phyloP scores from a whole-genome alignment of 2,113 vertebrate species.

The Pseudorhombus dupliciocellatus region DNA sequence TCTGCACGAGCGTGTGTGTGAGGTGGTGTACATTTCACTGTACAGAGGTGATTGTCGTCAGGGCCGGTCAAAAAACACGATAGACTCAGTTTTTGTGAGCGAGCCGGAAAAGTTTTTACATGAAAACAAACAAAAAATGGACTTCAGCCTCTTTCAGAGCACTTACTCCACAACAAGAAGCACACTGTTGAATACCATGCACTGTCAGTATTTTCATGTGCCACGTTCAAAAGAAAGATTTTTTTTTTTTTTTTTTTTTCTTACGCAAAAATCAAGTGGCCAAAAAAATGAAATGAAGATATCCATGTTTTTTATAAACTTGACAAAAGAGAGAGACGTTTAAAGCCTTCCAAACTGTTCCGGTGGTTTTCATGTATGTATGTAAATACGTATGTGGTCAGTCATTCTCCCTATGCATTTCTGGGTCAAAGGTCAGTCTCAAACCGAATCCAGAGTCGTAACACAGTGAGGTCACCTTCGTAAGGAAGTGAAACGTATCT shows the following conservation, averaged over 20 bases:
- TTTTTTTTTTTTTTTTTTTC: constrained; percentile 57
- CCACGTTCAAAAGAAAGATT: constrained; percentile 18
- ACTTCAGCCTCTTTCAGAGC: constrained; percentile 31
- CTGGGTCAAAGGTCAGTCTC: constrained; percentile 61
- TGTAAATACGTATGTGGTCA: constrained; percentile 68
- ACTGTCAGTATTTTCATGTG: constrained; percentile 71
- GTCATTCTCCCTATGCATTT: constrained; percentile 70
- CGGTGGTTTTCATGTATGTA: constrained; percentile 44
- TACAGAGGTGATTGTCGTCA: constrained; percentile 45
- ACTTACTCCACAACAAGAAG: constrained; percentile 54
- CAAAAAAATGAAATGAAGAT: constrained; percentile 42
- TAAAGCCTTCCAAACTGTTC: constrained; percentile 78
- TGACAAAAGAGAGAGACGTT: constrained; percentile 29
- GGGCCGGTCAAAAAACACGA: constrained; percentile 13
- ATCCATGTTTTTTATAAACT: constrained; percentile 44
- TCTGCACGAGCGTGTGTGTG: constrained; percentile 7
- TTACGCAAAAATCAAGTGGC: constrained; percentile 51
- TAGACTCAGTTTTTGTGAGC: constrained; percentile 3
- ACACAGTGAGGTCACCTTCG: background rate
- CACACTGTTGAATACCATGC: constrained; percentile 67
- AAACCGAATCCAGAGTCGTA: constrained; percentile 56
- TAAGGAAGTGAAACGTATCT: no score
- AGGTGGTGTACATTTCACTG: constrained; percentile 65
- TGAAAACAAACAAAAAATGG: background rate
- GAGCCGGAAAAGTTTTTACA: background rate